Percentiles rank a stretch among this genome's conserved stretches.
phyloP scores from a whole-genome alignment of 2,113 vertebrate species.

The Anhinga rufa region DNA sequence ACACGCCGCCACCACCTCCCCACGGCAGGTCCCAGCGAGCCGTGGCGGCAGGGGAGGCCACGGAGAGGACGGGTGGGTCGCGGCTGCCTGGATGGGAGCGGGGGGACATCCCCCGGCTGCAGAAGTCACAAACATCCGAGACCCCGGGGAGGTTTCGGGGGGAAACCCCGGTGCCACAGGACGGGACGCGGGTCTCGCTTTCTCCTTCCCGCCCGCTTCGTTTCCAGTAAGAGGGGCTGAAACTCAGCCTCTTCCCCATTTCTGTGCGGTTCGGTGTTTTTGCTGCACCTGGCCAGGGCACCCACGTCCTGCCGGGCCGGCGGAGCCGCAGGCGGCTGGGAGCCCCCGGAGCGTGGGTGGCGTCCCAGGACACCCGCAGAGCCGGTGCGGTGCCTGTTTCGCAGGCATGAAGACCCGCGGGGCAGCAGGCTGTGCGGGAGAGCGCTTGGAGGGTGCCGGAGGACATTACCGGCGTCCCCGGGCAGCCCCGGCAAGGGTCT shows the following conservation, averaged over 20 bases:
- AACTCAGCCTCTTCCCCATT: background rate
- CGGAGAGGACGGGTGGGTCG: no score
- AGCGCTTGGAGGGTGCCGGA: background rate
- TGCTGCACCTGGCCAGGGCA: background rate
- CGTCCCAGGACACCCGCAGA: background rate
- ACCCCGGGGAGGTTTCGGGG: background rate
- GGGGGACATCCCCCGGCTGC: background rate
- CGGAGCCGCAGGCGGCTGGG: background rate
- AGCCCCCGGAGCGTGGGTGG: no score
- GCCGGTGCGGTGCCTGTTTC: background rate
- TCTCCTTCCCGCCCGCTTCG: background rate
- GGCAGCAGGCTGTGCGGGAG: background rate
- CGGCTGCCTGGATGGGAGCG: background rate
- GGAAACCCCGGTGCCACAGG: background rate
- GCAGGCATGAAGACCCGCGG: background rate
- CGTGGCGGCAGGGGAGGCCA: no score
- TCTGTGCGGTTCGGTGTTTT: background rate
- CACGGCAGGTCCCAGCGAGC: no score
- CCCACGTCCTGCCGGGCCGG: background rate
- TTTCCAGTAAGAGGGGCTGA: background rate
- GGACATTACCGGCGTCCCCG: background rate
- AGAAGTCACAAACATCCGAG: background rate
- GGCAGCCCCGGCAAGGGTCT: background rate
- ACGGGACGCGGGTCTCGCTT: background rate
- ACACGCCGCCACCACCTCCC: fast-evolving